Conservation (phyloP, 2,888 invertebrate genomes). For the Drosophila formosana region DNA sequence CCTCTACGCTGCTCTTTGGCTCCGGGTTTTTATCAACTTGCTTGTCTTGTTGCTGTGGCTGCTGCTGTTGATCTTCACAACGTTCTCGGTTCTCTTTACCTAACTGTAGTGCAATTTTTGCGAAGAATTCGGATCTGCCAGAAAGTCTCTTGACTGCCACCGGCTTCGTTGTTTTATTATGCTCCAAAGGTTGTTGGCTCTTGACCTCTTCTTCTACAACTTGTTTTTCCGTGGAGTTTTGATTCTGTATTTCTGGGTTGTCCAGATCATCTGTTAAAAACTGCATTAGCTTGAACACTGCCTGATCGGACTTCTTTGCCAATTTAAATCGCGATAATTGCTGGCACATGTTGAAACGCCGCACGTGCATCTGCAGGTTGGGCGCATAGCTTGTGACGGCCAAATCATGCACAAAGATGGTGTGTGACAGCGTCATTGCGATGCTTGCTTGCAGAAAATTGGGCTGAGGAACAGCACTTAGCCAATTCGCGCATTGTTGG, state of each 20-base stretch:
- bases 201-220: not conserved
- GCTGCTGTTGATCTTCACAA: constrained; percentile 1
- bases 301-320: constrained; percentile 35
- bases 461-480: constrained; percentile 20
- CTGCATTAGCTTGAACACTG: constrained; percentile 14
- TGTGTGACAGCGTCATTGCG: constrained; percentile 42
- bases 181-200: not conserved
- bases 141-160: not conserved
- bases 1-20: constrained; percentile 17
- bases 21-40: not conserved
- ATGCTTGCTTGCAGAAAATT: constrained; percentile 62
- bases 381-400: constrained; percentile 39
- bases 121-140: constrained; percentile 17
- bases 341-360: constrained; percentile 23
- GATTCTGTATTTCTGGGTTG: not conserved
- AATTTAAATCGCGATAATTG: constrained; percentile 21
- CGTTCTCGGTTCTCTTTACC: constrained; percentile 28
- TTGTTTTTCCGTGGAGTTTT: not conserved
- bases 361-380: constrained; percentile 30
- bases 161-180: not conserved
- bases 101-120: constrained; percentile 30
- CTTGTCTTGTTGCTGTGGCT: constrained; percentile 4
- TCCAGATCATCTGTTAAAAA: constrained; percentile 28
- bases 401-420: constrained; percentile 47
- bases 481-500: constrained; percentile 19